phyloP scores from a whole-genome alignment of 2,113 vertebrate genomes.

The Pyrgilauda ruficollis region DNA sequence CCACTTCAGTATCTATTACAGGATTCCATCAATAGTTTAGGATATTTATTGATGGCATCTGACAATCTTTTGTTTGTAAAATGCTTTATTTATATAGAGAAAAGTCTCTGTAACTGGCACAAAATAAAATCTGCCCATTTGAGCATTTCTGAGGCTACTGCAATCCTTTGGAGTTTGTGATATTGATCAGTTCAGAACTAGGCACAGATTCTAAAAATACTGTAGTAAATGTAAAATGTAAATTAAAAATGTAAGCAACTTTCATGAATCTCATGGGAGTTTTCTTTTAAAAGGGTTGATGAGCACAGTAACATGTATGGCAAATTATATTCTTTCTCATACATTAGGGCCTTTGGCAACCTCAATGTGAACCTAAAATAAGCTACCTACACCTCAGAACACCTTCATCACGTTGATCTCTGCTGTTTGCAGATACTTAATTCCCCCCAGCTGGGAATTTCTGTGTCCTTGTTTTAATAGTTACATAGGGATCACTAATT shows the following conservation, averaged over 20 bases:
- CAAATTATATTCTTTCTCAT: neutral
- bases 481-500: neutral
- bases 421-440: neutral
- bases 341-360: neutral
- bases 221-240: neutral
- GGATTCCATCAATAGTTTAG: neutral
- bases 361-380: neutral
- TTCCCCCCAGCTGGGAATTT: neutral
- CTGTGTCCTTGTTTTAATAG: neutral
- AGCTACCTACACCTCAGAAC: neutral
- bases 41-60: neutral
- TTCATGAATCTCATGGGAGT: neutral
- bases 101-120: neutral
- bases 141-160: neutral
- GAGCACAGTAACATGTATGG: neutral
- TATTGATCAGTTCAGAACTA: neutral
- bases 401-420: neutral
- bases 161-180: neutral
- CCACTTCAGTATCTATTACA: neutral
- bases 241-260: neutral
- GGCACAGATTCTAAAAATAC: neutral
- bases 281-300: neutral
- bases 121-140: neutral
- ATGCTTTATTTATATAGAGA: neutral
- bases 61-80: neutral